These are phyloP conservation scores for Callospermophilus lateralis DNA, from an alignment of 2,113 vertebrate genomes.

Conservation along the genomic window DNA sequence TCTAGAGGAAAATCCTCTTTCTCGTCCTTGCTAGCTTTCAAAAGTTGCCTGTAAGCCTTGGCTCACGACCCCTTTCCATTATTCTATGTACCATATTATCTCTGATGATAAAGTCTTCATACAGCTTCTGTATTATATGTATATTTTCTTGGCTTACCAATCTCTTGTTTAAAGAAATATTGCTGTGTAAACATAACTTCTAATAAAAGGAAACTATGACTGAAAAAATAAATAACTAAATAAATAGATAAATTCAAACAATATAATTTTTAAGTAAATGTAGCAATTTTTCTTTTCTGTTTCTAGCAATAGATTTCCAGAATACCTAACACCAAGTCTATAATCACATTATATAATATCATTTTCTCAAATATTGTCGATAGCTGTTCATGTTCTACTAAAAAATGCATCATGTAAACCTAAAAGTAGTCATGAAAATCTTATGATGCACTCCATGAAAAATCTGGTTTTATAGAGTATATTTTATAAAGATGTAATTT, in stretches of 20 bases:
- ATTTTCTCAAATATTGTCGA: background rate
- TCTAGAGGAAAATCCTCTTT: too few species aligned
- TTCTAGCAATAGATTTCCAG: background rate
- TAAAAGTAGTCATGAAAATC: background rate
- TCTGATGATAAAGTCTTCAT: too few species aligned
- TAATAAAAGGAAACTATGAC: too few species aligned
- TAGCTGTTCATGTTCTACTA: background rate
- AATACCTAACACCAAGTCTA: background rate
- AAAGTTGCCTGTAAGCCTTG: too few species aligned
- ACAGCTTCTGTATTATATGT: too few species aligned
- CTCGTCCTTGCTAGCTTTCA: too few species aligned
- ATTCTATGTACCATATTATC: too few species aligned
- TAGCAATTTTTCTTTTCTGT: background rate
- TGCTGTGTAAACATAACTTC: too few species aligned
- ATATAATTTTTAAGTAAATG: background rate
- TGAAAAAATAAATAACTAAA: too few species aligned
- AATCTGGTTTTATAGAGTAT: background rate
- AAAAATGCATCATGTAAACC: background rate
- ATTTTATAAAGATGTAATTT: constrained; percentile 18
- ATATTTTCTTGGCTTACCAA: too few species aligned
- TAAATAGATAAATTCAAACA: background rate
- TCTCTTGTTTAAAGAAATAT: too few species aligned
- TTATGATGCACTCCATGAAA: background rate
- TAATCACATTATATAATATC: background rate
- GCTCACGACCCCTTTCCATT: too few species aligned